phyloP scores from a whole-genome alignment of 1,140 invertebrate species.

The Telenomus remus region DNA sequence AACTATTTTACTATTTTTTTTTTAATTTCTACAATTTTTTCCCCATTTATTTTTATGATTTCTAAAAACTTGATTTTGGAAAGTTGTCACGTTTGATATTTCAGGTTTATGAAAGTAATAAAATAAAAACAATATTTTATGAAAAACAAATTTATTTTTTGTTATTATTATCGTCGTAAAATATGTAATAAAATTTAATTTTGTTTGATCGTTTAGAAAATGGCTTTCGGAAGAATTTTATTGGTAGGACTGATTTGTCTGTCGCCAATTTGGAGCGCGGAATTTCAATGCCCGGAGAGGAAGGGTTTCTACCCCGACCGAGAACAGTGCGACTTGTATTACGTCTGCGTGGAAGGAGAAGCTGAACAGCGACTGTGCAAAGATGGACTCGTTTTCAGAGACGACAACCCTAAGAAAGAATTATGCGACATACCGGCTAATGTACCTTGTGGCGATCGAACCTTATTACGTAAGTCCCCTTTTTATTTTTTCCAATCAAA shows the following conservation, averaged over 20 bases:
- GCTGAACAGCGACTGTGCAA: slow-evolving; percentile 85
- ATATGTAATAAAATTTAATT: not conserved
- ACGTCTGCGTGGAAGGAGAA: slow-evolving; percentile 82
- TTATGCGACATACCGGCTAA: slow-evolving; percentile 87
- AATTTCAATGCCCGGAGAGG: slow-evolving; percentile 83
- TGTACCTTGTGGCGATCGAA: slow-evolving; percentile 85
- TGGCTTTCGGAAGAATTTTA: slow-evolving; percentile 10
- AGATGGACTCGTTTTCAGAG: slow-evolving; percentile 88
- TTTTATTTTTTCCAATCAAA: not conserved
- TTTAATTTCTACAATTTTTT: not conserved
- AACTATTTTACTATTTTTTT: not conserved
- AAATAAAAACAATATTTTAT: too few relatives aligned
- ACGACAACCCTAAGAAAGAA: slow-evolving; percentile 83
- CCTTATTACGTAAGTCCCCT: slow-evolving; percentile 83
- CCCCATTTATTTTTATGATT: not conserved
- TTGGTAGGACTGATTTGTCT: slow-evolving; percentile 32
- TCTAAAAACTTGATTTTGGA: not conserved
- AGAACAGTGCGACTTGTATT: slow-evolving; percentile 89
- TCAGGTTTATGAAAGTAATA: too few relatives aligned
- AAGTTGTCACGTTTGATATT: too few relatives aligned
- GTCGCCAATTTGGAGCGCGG: slow-evolving; percentile 37
- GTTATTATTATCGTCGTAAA: too few relatives aligned
- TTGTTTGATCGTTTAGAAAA: slow-evolving; percentile 11
- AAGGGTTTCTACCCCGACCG: slow-evolving; percentile 86
- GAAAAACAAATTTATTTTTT: too few relatives aligned